Conservation (phyloP, 2,888 invertebrate species). For the Oligia strigilis region DNA sequence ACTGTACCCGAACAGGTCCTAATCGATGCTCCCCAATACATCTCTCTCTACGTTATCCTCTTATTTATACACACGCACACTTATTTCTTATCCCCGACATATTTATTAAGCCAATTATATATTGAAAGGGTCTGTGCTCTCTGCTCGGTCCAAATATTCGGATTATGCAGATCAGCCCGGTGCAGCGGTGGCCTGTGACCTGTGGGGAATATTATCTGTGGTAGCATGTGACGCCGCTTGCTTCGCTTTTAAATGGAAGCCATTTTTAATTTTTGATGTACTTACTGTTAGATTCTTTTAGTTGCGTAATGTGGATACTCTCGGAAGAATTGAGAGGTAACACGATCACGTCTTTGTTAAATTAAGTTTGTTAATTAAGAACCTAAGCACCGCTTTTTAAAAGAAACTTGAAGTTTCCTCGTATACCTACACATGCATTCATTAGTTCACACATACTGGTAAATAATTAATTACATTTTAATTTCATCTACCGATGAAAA, state of each 20-base stretch:
- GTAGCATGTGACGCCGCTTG: conserved; percentile 13
- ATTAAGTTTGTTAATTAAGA: conserved; percentile 18
- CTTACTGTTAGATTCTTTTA: conserved; percentile 32
- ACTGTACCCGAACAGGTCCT: conserved; percentile 30
- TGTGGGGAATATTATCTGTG: conserved; percentile 28
- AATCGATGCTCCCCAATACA: conserved; percentile 17
- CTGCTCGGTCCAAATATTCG: conserved; percentile 57
- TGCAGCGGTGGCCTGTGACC: conserved; percentile 57
- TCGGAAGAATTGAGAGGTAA: conserved; percentile 25
- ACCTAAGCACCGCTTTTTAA: neutral
- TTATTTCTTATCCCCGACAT: conserved; percentile 54
- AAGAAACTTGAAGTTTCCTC: neutral
- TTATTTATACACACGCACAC: conserved; percentile 49
- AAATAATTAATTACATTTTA: conserved; percentile 4
- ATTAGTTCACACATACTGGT: conserved; percentile 3
- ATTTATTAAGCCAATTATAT: conserved; percentile 65
- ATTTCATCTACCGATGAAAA: neutral
- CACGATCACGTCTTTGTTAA: conserved; percentile 33
- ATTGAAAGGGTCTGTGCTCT: conserved; percentile 32
- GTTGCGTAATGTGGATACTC: conserved; percentile 26
- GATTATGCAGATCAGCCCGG: conserved; percentile 68
- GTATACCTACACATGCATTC: neutral
- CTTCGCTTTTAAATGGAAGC: conserved; percentile 32
- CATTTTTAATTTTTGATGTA: conserved; percentile 41
- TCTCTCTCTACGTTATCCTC: conserved; percentile 48